phyloP scores from a whole-genome alignment of 2,888 invertebrate genomes.

The Euplagia quadripunctaria region DNA sequence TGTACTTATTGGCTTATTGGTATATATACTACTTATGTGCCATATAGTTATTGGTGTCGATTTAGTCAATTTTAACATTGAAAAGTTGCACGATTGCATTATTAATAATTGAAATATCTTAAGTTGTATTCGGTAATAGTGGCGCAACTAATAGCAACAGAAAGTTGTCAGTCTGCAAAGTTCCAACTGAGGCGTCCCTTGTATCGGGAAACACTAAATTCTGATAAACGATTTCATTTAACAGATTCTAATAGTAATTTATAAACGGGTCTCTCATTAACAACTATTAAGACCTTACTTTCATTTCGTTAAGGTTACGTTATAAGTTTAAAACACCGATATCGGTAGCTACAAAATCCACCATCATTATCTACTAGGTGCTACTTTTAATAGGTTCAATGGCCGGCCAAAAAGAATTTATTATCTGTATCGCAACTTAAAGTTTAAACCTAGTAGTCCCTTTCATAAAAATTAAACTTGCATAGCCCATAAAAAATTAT shows the following conservation, averaged over 20 bases:
- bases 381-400: constrained; percentile 6
- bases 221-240: constrained; percentile 48
- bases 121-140: neutral
- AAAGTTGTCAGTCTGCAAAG: constrained; percentile 3
- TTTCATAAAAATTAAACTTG: neutral
- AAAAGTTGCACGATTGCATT: neutral
- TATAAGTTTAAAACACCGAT: neutral
- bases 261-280: constrained; percentile 38
- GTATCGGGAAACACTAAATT: constrained; percentile 51
- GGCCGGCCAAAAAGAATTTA: neutral
- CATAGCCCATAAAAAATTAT: neutral
- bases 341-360: constrained; percentile 12
- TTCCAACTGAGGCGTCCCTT: constrained; percentile 23
- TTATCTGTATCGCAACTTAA: neutral
- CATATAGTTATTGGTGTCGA: neutral
- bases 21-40: neutral
- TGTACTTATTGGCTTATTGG: neutral
- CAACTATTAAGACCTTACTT: constrained; percentile 33
- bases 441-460: neutral
- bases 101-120: neutral
- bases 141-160: neutral
- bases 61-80: neutral
- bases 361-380: neutral
- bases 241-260: constrained; percentile 48
- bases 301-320: constrained; percentile 11